These are phyloP conservation scores for Cyaniris semiargus DNA, from an alignment of 2,888 invertebrate species.

Conservation along the genomic window DNA sequence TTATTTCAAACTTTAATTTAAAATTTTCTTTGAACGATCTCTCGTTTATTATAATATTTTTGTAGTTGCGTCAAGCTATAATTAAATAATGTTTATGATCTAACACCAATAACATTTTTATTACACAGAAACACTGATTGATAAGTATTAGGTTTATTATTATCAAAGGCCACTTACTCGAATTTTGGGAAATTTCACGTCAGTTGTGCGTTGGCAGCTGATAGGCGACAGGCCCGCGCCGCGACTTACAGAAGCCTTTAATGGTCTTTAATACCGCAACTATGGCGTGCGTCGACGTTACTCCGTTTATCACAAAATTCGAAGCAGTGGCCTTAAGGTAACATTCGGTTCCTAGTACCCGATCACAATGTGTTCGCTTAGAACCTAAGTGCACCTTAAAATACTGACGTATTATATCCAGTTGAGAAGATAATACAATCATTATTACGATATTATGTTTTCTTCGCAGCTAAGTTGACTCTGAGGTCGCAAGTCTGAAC, in stretches of 20 bases:
- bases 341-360: not conserved
- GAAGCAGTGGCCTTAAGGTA: not conserved
- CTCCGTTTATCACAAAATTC: not conserved
- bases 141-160: not conserved
- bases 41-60: not conserved
- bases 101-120: constrained; percentile 17
- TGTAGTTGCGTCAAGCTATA: not conserved
- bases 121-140: constrained; percentile 21
- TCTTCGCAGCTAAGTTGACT: not conserved
- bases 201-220: not conserved
- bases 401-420: constrained; percentile 9
- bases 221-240: too few species aligned
- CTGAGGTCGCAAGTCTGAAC: not conserved
- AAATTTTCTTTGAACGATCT: not conserved
- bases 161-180: not conserved
- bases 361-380: not conserved
- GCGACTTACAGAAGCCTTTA: too few species aligned
- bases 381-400: constrained; percentile 7
- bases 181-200: not conserved
- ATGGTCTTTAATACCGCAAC: too few species aligned
- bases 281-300: too few species aligned
- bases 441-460: not conserved
- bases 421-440: not conserved
- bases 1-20: not conserved
- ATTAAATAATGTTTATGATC: constrained; percentile 9